Evolutionary conservation across 2,797 vertebrate genomes (phyloP), one percentile per base, ranked within the genome.

Genomic region (Dicrostonyx torquatus): DNA sequence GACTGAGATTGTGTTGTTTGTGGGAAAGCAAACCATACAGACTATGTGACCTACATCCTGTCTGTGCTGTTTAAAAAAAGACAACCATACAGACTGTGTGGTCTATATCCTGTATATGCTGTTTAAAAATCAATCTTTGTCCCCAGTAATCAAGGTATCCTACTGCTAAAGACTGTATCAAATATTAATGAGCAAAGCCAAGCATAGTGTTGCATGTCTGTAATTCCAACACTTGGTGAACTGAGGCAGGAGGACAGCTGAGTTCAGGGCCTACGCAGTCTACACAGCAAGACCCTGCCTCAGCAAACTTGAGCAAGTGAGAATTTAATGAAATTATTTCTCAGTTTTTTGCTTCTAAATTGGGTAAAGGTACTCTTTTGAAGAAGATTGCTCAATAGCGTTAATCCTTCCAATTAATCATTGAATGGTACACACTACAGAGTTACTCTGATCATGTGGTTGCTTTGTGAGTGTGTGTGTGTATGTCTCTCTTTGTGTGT

Each of bases 241-340:
- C 45, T 18, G 64, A 86, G 48, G 45, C n/a, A 53, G 48, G 48
- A 40, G 8, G 40, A 55, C 5, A 50, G 24, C 45, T 64, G 60
- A 66, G 60, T 48, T 84, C 60, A 84, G 43, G 26, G 5, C 15
- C 43, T 84, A 14, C 40, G 26, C 40, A 9, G 62, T 12, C 37
- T 45, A 12, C 29, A 20, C 0, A 64, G 40, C 15, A 64, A 64
- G 58, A 83, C 17, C 60, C 60, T 66, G 31, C 43, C 62, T 24
- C 62, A 48, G 22, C 43, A 24, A 64, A 24, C 31, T 50, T 66
- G 37, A 94, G 37, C 64, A n/a, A 77, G 43, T 64, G 66, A 83
- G 64, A 90, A 79, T 89, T 94, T 87, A 88, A 68, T 88, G 60
- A 87, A 58, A 66, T 86, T 50, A 76, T 26, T 93, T 95, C 95